A percentile compares a stretch with the other conserved stretches of the same genome.
Evolutionary conservation across 2,113 vertebrate species (phyloP).

Genomic region (Indicator maculatus): DNA sequence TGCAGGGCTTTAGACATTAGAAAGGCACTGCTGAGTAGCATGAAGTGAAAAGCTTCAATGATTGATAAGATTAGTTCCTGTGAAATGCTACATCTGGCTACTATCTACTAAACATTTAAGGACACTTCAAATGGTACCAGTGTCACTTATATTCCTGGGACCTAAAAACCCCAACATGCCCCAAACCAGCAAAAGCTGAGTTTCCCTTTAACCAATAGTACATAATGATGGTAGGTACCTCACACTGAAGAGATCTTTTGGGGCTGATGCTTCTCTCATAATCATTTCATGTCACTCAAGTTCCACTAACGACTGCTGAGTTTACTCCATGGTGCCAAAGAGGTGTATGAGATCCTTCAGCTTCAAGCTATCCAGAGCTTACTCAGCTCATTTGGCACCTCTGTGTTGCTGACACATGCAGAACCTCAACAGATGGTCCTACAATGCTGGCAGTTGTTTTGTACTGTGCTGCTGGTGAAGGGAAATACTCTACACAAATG

Average conservation of each 20-base stretch:
- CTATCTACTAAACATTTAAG: slow-evolving; percentile 51
- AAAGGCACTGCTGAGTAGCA: background rate
- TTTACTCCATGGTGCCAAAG: slow-evolving; percentile 9
- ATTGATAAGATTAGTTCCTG: background rate
- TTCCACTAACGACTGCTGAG: slow-evolving; percentile 35
- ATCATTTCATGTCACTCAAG: slow-evolving; percentile 17
- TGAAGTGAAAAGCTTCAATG: background rate
- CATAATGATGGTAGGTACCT: slow-evolving; percentile 10
- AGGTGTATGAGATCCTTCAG: slow-evolving; percentile 4
- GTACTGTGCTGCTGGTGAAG: background rate
- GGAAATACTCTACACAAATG: slow-evolving; percentile 36
- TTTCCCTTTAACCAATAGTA: slow-evolving; percentile 12
- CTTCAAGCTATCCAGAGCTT: slow-evolving; percentile 5
- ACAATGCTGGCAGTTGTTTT: slow-evolving; percentile 50
- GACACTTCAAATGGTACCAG: slow-evolving; percentile 1
- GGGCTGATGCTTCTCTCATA: background rate
- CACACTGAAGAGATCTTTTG: background rate
- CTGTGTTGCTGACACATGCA: slow-evolving; percentile 22
- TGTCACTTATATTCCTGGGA: slow-evolving; percentile 18
- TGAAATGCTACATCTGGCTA: slow-evolving; percentile 1
- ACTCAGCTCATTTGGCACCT: slow-evolving; percentile 27
- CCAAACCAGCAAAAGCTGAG: background rate
- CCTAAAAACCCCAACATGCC: background rate
- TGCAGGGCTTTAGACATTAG: background rate
- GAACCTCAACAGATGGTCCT: slow-evolving; percentile 58